phyloP scores from a whole-genome alignment of 2,797 vertebrate species.

The Erpetoichthys calabaricus region DNA sequence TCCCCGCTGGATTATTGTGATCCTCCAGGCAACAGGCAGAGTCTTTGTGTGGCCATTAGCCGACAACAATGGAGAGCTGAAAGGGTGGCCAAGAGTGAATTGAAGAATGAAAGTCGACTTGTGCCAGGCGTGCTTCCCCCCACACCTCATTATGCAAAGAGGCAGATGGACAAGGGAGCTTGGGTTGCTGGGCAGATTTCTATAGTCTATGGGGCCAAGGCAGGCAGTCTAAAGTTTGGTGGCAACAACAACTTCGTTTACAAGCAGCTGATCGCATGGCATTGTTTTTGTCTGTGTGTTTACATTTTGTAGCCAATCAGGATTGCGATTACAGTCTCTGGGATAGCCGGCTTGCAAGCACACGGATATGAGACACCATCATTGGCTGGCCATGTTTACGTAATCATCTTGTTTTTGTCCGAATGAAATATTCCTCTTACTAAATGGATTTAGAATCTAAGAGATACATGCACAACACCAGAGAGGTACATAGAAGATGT shows the following conservation, averaged over 20 bases:
- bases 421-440: too few species aligned
- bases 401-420: too few species aligned
- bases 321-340: slow-evolving; percentile 6
- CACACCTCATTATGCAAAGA: slow-evolving; percentile 40
- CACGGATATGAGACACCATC: too few species aligned
- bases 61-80: slow-evolving; percentile 48
- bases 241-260: slow-evolving; percentile 20
- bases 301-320: slow-evolving; percentile 7
- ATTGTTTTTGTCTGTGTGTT: slow-evolving; percentile 1
- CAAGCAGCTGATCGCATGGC: background rate
- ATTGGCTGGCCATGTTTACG: too few species aligned
- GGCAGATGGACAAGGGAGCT: slow-evolving; percentile 57
- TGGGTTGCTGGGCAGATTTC: slow-evolving; percentile 66
- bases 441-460: too few species aligned
- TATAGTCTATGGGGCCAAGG: slow-evolving; percentile 26
- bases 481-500: too few species aligned
- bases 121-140: slow-evolving; percentile 39
- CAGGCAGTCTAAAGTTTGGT: slow-evolving; percentile 16
- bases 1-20: slow-evolving; percentile 24
- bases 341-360: too few species aligned
- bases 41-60: slow-evolving; percentile 51
- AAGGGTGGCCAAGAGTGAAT: slow-evolving; percentile 43
- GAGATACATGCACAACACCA: too few species aligned
- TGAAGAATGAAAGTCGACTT: slow-evolving; percentile 44
- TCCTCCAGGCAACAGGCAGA: slow-evolving; percentile 51